Conservation (phyloP, 2,888 invertebrate species). For the Trissolcus brochymenae region DNA sequence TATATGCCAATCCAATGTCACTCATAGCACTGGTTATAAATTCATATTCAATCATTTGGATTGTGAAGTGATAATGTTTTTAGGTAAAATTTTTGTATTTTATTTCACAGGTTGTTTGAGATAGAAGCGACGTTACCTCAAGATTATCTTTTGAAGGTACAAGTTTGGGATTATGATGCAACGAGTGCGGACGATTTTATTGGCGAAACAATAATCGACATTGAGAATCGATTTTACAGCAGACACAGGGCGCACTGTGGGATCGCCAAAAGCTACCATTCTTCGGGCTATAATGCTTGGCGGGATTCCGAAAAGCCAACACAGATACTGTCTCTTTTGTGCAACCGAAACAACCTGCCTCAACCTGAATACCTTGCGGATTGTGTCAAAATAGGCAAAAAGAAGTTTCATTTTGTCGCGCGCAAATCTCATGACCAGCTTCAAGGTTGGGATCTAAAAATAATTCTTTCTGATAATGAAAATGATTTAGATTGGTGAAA, state of each 20-base stretch:
- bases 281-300: constrained; percentile 86
- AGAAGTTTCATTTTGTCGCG: constrained; percentile 68
- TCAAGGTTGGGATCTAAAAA: constrained; percentile 25
- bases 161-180: constrained; percentile 86
- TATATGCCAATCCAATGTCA: too few relatives aligned
- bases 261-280: constrained; percentile 82
- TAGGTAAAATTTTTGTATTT: neutral
- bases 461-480: too few relatives aligned
- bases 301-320: constrained; percentile 85
- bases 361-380: constrained; percentile 78
- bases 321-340: constrained; percentile 84
- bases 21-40: too few relatives aligned
- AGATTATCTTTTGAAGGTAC: constrained; percentile 85
- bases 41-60: too few relatives aligned
- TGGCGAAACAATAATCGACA: constrained; percentile 89
- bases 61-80: too few relatives aligned
- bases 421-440: constrained; percentile 12
- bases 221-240: constrained; percentile 91
- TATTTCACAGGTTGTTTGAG: constrained; percentile 82
- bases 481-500: too few relatives aligned
- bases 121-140: constrained; percentile 84
- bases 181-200: constrained; percentile 86
- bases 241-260: constrained; percentile 89
- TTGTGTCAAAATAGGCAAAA: constrained; percentile 78
- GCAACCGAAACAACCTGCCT: constrained; percentile 82